These are phyloP conservation scores for Osmerus mordax DNA, from an alignment of 2,113 vertebrate species.

Conservation along the genomic window DNA sequence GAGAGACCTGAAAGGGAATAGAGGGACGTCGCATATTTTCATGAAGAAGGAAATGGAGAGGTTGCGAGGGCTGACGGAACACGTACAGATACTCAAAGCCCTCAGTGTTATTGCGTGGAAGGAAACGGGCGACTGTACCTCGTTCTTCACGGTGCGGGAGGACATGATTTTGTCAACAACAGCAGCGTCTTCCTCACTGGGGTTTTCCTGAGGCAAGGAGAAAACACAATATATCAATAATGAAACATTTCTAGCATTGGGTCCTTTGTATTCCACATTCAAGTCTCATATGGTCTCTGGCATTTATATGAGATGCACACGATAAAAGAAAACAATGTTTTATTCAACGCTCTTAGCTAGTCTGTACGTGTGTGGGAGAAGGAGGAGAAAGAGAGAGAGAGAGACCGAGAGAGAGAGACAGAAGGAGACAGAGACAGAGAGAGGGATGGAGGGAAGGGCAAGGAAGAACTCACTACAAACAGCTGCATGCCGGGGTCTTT, in stretches of 20 bases:
- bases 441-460: neutral
- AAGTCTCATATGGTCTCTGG: neutral
- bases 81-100: neutral
- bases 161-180: slow-evolving; percentile 98
- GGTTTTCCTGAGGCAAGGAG: slow-evolving; percentile 83
- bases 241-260: slow-evolving; percentile 17
- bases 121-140: slow-evolving; percentile 58
- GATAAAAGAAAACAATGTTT: no score
- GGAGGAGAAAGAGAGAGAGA: no score
- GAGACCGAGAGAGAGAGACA: no score
- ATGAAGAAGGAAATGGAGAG: no score
- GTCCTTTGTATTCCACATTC: neutral
- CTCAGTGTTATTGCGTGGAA: neutral
- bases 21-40: no score
- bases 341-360: no score
- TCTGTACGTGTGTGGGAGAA: no score
- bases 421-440: no score
- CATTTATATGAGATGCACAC: no score
- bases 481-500: slow-evolving; percentile 85
- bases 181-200: slow-evolving; percentile 95
- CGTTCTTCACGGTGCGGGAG: slow-evolving; percentile 87
- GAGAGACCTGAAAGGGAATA: slow-evolving; percentile 75
- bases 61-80: neutral
- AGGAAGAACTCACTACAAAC: slow-evolving; percentile 84
- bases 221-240: slow-evolving; percentile 11